Evolutionary conservation across 2,888 invertebrate species (phyloP).

Genomic region (Meiosimyza decipiens): DNA sequence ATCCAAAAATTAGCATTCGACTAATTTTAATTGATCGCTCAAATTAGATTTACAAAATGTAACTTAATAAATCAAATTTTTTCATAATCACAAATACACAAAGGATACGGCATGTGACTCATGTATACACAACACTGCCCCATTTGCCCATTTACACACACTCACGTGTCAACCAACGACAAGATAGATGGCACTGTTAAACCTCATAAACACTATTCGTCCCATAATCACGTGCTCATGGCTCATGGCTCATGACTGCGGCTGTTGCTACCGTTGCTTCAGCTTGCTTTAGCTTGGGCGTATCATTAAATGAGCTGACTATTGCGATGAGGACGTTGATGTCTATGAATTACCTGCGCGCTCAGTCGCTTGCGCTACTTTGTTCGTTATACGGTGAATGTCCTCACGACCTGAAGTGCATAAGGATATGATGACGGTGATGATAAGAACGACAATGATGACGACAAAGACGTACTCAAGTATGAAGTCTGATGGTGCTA

Average conservation of each 20-base stretch:
- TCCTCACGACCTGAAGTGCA: not conserved
- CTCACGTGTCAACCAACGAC: not conserved
- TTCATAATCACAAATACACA: no score
- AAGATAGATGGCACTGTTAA: constrained; percentile 18
- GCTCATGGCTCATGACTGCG: not conserved
- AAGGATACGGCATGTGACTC: no score
- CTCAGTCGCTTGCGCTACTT: not conserved
- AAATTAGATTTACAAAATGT: no score
- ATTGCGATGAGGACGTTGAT: no score
- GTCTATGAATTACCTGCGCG: constrained; percentile 14
- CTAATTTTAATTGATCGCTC: no score
- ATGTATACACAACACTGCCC: no score
- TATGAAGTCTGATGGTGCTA: constrained; percentile 10
- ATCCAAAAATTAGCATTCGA: no score
- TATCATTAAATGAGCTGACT: constrained; percentile 17
- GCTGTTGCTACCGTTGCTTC: no score
- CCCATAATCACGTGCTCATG: constrained; percentile 7
- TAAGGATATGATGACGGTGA: not conserved
- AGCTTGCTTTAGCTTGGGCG: not conserved
- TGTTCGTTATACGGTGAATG: not conserved
- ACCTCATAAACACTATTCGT: constrained; percentile 16
- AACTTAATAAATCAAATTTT: no score
- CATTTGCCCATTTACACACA: no score
- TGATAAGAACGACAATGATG: not conserved
- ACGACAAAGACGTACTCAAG: constrained; percentile 9